phyloP scores from a whole-genome alignment of 2,888 invertebrate genomes.

The Protophormia terraenovae region DNA sequence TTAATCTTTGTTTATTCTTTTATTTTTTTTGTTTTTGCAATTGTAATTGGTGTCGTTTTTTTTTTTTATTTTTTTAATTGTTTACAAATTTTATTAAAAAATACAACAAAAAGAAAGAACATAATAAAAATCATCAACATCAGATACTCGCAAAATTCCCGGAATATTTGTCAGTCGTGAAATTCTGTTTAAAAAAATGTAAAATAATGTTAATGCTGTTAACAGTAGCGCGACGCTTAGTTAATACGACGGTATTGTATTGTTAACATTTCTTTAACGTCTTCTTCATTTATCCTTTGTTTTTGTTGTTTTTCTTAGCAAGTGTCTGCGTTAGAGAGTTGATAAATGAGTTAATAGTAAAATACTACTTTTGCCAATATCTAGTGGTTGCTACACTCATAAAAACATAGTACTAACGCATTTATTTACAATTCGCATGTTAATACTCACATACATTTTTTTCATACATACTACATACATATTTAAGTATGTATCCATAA shows the following conservation, averaged over 20 bases:
- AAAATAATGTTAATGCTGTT: slow-evolving; percentile 32
- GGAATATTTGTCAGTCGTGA: slow-evolving; percentile 58
- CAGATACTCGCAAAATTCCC: slow-evolving; percentile 51
- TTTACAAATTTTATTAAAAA: slow-evolving; percentile 32
- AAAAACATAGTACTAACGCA: too few species aligned
- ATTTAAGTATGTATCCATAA: background rate
- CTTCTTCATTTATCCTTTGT: background rate
- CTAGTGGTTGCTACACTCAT: background rate
- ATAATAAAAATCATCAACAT: slow-evolving; percentile 34
- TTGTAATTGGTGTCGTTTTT: slow-evolving; percentile 30
- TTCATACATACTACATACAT: background rate
- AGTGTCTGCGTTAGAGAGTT: slow-evolving; percentile 2
- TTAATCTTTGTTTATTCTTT: slow-evolving; percentile 2
- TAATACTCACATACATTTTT: background rate
- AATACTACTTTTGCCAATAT: background rate
- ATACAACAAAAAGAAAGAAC: background rate
- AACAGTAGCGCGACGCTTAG: slow-evolving; percentile 15
- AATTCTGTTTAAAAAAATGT: slow-evolving; percentile 54
- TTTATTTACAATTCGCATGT: background rate
- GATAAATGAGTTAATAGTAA: background rate
- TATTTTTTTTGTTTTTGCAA: slow-evolving; percentile 1
- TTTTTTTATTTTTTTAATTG: too few species aligned
- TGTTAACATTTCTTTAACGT: background rate
- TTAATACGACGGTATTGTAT: slow-evolving; percentile 12
- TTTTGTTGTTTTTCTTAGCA: background rate